Evolutionary conservation across 2,888 invertebrate genomes (phyloP).

Genomic region (Mimumesa dahlbomi): DNA sequence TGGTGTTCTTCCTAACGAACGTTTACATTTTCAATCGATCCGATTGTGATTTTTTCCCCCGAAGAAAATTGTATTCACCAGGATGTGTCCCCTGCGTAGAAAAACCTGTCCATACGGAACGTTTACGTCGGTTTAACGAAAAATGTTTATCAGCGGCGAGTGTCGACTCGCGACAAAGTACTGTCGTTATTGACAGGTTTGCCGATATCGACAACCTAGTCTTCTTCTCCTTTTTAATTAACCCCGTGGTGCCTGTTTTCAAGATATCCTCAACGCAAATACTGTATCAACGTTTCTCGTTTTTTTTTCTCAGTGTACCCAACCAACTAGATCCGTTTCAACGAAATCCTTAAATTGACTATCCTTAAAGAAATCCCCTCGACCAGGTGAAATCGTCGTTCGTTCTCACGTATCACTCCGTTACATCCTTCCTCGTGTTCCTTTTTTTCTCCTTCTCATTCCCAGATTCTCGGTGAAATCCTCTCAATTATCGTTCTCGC

Average conservation of each 20-base stretch:
- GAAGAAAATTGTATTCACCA: too few species aligned
- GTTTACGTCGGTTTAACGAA: background rate
- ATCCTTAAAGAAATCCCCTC: too few species aligned
- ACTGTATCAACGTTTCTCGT: too few species aligned
- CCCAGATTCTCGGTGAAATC: too few species aligned
- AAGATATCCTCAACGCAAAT: too few species aligned
- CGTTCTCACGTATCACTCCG: background rate
- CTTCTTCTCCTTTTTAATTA: slow-evolving; percentile 14
- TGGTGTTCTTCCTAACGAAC: too few species aligned
- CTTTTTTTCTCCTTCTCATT: background rate
- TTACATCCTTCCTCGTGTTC: background rate
- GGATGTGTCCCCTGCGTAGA: background rate
- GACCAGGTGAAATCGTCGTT: too few species aligned
- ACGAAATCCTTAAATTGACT: too few species aligned
- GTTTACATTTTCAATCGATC: too few species aligned
- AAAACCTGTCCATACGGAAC: background rate
- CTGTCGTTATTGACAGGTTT: background rate
- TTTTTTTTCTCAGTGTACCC: too few species aligned
- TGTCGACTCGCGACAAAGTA: background rate
- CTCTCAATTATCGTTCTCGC: slow-evolving; percentile 9
- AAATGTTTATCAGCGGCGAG: slow-evolving; percentile 32
- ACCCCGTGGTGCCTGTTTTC: background rate
- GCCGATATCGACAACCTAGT: slow-evolving; percentile 9
- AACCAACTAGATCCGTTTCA: too few species aligned
- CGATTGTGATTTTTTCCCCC: too few species aligned